phyloP scores from a whole-genome alignment of 2,888 invertebrate species.

The Chaetogeoica ovagalla region DNA sequence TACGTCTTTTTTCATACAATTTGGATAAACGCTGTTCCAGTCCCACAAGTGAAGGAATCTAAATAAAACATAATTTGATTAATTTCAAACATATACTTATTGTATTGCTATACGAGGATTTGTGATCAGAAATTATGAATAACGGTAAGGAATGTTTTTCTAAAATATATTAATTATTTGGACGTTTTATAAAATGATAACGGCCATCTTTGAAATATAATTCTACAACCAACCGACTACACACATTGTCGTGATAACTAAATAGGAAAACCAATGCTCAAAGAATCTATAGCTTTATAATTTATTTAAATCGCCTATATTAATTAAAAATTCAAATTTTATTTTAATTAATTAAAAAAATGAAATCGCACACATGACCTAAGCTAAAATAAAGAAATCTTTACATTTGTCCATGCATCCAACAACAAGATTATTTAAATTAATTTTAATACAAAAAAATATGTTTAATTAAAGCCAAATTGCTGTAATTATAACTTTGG shows the following conservation, averaged over 20 bases:
- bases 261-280: too few species aligned
- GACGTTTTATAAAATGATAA: neutral
- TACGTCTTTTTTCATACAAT: conserved; percentile 72
- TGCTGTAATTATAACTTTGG: conserved; percentile 8
- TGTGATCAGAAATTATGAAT: neutral
- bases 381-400: neutral
- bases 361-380: neutral
- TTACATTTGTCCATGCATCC: neutral
- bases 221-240: neutral
- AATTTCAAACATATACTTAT: neutral
- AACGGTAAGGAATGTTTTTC: neutral
- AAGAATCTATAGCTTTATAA: too few species aligned
- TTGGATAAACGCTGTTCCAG: conserved; percentile 79
- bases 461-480: too few species aligned
- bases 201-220: neutral
- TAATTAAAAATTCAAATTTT: too few species aligned
- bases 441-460: too few species aligned
- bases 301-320: too few species aligned
- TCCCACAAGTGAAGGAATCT: conserved; percentile 73
- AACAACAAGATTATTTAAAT: too few species aligned
- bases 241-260: too few species aligned
- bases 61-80: conserved; percentile 55
- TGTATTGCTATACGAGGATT: too few species aligned
- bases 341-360: neutral
- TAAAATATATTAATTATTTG: neutral